Evolutionary conservation across 2,113 vertebrate species (phyloP), one percentile per base, ranked within the genome.

Genomic region (Passer montanus): DNA sequence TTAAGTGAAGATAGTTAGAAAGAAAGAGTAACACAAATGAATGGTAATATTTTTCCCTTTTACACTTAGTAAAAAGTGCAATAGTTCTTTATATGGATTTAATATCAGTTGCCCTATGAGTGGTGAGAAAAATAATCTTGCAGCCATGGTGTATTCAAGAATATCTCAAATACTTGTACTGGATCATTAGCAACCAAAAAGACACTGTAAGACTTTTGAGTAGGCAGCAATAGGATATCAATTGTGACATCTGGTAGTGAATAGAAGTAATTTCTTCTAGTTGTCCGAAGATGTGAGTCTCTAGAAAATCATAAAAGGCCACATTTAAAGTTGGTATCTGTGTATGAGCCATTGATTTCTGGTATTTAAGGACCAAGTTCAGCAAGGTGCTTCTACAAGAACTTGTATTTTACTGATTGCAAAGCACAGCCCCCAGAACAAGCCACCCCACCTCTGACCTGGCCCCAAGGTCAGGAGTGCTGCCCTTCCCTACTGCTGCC

Each of bases 1-100:
- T 98, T 98, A 98, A 98, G 88, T 93, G 96, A 94, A 95, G 95
- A 96, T 89, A 97, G 95, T 98, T 97, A 97, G 95, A 95, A 96
- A 96, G 97, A 92, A 96, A 94, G 69, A 94, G 89, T 94, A 97
- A 97, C 94, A 91, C 72, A 97, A 97, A 97, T 74, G 90, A 97
- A 95, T 17, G 15, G 97, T 72, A 95, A 91, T 97, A 77, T 94
- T 85, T 92, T 96, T 93, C 79, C 91, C 81, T 80, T 87, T 94
- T 90, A 88, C 55, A 91, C 80, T 92, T 89, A 93, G 84, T 91
- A 95, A 97, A 97, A 97, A 89, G 64, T 86, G 94, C 70, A 94
- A 87, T 95, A 95, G 81, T 80, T 96, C 77, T 95, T 70, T 35
- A 72, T 94, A 90, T 47, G 80, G 89, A 97, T 97, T 97, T 97